Conservation (phyloP, 2,113 vertebrate species). For the Heterochromis multidens region DNA sequence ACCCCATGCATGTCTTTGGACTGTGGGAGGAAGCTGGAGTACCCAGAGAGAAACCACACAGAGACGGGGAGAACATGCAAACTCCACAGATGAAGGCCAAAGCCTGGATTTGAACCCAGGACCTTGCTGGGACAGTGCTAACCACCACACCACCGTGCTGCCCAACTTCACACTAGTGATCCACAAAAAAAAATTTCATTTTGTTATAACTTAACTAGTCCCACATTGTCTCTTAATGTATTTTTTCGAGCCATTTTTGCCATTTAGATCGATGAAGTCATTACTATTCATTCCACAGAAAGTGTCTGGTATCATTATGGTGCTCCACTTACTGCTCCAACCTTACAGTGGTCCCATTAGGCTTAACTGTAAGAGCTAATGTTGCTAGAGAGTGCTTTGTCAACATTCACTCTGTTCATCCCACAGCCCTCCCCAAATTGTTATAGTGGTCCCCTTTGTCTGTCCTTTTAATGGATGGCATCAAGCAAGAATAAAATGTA, state of each 20-base stretch:
- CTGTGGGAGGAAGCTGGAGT: neutral
- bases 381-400: conserved; percentile 2
- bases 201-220: neutral
- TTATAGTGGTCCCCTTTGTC: neutral
- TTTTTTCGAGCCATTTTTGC: neutral
- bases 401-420: neutral
- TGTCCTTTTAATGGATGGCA: conserved; percentile 7
- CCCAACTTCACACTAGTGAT: neutral
- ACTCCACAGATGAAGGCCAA: neutral
- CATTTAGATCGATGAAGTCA: conserved; percentile 13
- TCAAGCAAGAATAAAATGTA: neutral
- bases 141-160: no score
- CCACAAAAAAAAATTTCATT: neutral
- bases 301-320: conserved; percentile 7
- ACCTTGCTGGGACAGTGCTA: no score
- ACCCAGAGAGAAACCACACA: neutral
- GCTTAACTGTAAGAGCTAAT: conserved; percentile 19
- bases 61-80: neutral
- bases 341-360: conserved; percentile 31
- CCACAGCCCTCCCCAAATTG: neutral
- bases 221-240: neutral
- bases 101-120: neutral
- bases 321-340: neutral
- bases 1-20: neutral
- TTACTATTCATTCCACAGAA: conserved; percentile 11